These are phyloP conservation scores for Macrotrachela quadricornifera DNA, from an alignment of 1,140 invertebrate genomes.

Conservation along the genomic window DNA sequence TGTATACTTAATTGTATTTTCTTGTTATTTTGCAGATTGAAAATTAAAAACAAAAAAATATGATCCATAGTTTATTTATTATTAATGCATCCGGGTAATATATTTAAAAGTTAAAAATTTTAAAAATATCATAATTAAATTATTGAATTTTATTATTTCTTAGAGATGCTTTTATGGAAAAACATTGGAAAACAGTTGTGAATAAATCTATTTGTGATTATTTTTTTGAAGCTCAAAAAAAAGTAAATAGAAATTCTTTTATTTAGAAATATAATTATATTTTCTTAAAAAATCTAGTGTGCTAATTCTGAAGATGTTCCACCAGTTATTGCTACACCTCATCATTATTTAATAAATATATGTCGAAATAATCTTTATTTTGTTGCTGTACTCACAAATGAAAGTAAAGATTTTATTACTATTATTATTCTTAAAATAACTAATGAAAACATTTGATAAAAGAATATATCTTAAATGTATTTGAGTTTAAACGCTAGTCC, in stretches of 20 bases:
- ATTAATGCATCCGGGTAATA: conserved; percentile 77
- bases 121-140: too few relatives aligned
- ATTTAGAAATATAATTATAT: not conserved
- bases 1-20: too few relatives aligned
- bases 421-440: too few relatives aligned
- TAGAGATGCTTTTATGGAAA: conserved; percentile 97
- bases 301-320: conserved; percentile 67
- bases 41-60: too few relatives aligned
- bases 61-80: conserved; percentile 92
- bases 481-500: too few relatives aligned
- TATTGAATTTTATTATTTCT: conserved; percentile 30
- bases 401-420: conserved; percentile 38
- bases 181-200: conserved; percentile 96
- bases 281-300: too few relatives aligned
- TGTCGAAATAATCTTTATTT: conserved; percentile 76
- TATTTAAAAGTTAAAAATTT: not conserved
- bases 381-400: conserved; percentile 81
- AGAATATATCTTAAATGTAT: too few relatives aligned
- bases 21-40: too few relatives aligned
- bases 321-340: conserved; percentile 82
- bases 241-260: conserved; percentile 16
- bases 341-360: conserved; percentile 89
- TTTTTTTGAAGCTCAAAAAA: conserved; percentile 88
- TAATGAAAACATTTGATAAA: too few relatives aligned
- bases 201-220: conserved; percentile 94